These are phyloP conservation scores for Fragum sueziense DNA, from an alignment of 2,888 invertebrate genomes.

Conservation along the genomic window DNA sequence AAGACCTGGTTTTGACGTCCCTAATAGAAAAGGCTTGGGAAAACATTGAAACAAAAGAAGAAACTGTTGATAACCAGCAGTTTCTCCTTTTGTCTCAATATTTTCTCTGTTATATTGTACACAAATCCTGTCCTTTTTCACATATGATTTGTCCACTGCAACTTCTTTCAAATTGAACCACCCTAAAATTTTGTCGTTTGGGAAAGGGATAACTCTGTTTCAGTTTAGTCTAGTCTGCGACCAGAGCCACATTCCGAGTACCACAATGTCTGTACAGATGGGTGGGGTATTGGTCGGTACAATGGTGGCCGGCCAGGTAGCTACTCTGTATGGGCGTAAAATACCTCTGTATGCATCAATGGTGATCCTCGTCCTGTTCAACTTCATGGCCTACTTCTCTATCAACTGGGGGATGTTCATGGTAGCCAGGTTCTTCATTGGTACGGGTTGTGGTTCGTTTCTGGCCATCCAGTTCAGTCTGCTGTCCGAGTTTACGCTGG, in stretches of 20 bases:
- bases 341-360: slow-evolving; percentile 31
- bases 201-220: too few species aligned
- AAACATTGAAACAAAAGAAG: too few species aligned
- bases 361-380: slow-evolving; percentile 11
- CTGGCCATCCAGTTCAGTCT: slow-evolving; percentile 40
- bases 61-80: too few species aligned
- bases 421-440: slow-evolving; percentile 35
- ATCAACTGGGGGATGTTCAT: slow-evolving; percentile 40
- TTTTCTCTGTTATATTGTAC: too few species aligned
- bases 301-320: slow-evolving; percentile 28
- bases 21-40: too few species aligned
- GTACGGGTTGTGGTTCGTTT: slow-evolving; percentile 37
- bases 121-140: too few species aligned
- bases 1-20: too few species aligned
- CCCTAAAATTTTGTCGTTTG: too few species aligned
- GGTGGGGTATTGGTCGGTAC: slow-evolving; percentile 29
- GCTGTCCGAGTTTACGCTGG: slow-evolving; percentile 39
- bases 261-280: slow-evolving; percentile 30
- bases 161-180: too few species aligned
- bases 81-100: too few species aligned
- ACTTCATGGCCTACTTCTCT: slow-evolving; percentile 33
- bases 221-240: slow-evolving; percentile 40
- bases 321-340: slow-evolving; percentile 35
- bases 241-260: slow-evolving; percentile 28
- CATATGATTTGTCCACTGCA: too few species aligned